Base-by-base conservation (phyloP, 2,888 invertebrate genomes). In the Sipunculus nudus region DNA sequence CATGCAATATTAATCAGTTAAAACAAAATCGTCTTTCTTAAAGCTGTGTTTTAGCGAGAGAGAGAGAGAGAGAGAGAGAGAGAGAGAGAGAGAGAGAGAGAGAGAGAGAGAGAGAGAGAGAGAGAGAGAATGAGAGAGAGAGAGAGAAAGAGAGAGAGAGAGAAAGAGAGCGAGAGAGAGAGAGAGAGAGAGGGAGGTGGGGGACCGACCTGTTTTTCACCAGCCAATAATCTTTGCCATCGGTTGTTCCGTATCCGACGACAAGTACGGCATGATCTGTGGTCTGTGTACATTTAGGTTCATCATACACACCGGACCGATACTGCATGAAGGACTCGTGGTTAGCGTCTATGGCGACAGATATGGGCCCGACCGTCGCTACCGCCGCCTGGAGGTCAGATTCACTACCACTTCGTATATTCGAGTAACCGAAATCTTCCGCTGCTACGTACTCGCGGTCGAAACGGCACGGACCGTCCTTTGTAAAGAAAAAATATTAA, bases 221-320 rank as follows among this genome's bases (percentile, higher is more conserved):
- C 35, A 92, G 84, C 91, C 92, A 93, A 82, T 91, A 92, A 82
- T 92, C 91, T 13, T 79, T 89, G 71, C 88, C 87, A 72, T 89
- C 73, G 32, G 70, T 53, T 3, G 89, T 88, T 72, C 92, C 93
- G 84, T 92, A 93, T 0, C 93, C 93, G 31, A 93, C 91, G 60
- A 88, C 89, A 71, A 93, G 82, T 32, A 93, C 92, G 67, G 92
- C 95, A 76, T 96, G 95, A 85, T 95, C 93, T 45, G 94, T 84
- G 5, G 94, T 94, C 73, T 90, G 89, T 61, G 77, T 76, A 85
- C 95, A 96, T 48, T 89, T 84, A 43, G 89, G 89, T 72, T 94
- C 94, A 79, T 88, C 88, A 85, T 93, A 94, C 62, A 94, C 89
- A 16, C 73, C 73, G 35, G 53, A 54, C 43, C 46, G 52, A 58